These are phyloP conservation scores for Melanerpes aurifrons DNA, from an alignment of 2,113 vertebrate genomes.

Conservation along the genomic window DNA sequence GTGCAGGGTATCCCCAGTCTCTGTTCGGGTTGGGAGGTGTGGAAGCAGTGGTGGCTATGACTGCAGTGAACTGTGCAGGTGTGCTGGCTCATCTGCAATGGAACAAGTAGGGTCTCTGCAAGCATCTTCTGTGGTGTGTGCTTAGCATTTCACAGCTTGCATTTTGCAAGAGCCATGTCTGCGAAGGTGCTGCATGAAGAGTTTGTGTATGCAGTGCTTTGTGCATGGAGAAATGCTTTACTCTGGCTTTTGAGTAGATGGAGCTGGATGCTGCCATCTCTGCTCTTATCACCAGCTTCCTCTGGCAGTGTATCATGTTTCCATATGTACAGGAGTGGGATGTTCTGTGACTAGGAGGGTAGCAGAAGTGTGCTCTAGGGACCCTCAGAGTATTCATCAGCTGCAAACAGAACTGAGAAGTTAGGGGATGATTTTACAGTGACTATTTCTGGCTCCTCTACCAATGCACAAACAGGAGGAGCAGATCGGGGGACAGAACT, in stretches of 20 bases:
- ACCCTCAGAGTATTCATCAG: background rate
- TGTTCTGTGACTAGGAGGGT: background rate
- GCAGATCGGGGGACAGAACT: background rate
- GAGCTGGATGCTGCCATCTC: background rate
- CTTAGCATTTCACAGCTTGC: background rate
- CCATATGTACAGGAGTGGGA: background rate
- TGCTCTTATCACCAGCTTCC: background rate
- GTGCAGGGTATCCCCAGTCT: background rate
- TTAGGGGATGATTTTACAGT: background rate
- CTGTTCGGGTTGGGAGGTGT: background rate
- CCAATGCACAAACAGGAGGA: background rate
- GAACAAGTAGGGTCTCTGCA: accelerated
- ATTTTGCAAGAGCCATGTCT: background rate
- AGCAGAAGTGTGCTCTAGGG: background rate
- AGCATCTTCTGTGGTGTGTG: accelerated
- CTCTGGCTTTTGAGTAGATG: background rate
- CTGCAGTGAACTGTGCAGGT: accelerated
- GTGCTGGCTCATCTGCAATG: accelerated
- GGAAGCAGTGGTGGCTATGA: background rate
- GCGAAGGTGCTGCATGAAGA: accelerated
- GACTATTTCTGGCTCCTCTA: background rate
- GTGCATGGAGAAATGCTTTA: background rate
- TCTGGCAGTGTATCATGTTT: background rate
- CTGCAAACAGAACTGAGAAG: background rate
- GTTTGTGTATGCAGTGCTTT: accelerated